Conservation (phyloP, 2,888 invertebrate genomes). For the Lamellibrachia satsuma region DNA sequence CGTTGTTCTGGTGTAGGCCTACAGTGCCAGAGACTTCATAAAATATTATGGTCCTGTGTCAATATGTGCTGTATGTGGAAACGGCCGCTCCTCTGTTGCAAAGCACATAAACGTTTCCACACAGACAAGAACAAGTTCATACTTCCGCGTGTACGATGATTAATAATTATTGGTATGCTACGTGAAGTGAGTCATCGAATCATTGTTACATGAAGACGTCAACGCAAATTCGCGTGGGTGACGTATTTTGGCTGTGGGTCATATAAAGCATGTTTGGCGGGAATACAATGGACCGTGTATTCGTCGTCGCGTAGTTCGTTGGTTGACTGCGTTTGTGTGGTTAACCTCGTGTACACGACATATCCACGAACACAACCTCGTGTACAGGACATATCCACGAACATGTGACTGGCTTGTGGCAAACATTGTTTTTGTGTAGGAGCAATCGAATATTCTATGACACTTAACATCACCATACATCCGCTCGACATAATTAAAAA, state of each 20-base stretch:
- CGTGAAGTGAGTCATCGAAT: not conserved
- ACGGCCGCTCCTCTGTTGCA: not conserved
- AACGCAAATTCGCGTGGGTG: not conserved
- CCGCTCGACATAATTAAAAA: no score
- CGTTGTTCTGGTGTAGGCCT: not conserved
- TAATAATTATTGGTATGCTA: not conserved
- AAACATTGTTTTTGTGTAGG: not conserved
- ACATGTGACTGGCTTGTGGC: not conserved
- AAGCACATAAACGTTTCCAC: not conserved
- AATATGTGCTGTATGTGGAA: not conserved
- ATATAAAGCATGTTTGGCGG: not conserved
- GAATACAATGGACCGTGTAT: not conserved
- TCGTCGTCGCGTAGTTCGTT: not conserved
- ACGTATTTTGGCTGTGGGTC: not conserved
- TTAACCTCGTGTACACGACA: not conserved
- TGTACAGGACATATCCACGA: not conserved
- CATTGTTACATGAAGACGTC: not conserved
- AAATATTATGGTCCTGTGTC: not conserved
- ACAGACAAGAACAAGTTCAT: not conserved
- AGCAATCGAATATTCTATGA: no score
- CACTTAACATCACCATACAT: no score
- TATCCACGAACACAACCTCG: not conserved
- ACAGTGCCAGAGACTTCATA: not conserved
- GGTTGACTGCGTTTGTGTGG: not conserved
- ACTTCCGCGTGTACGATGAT: not conserved